Conservation (phyloP, 2,113 vertebrate species). For the Manacus vitellinus region DNA sequence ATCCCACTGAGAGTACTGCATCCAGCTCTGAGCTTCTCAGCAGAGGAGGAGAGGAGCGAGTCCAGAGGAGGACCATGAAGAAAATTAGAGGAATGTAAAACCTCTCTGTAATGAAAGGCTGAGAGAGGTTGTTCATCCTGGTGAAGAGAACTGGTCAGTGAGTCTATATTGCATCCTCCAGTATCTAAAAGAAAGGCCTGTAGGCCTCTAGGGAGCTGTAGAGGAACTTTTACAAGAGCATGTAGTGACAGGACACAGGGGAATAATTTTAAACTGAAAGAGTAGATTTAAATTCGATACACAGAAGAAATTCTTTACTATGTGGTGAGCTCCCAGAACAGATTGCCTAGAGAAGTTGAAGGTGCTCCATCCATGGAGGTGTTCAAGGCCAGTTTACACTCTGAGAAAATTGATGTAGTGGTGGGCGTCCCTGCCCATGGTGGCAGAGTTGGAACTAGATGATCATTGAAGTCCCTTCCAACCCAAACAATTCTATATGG, state of each 20-base stretch:
- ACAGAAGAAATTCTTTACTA: neutral
- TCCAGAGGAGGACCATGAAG: neutral
- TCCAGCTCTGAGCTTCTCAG: neutral
- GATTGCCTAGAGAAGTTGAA: neutral
- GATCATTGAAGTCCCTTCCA: neutral
- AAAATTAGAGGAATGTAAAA: neutral
- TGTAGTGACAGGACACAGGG: neutral
- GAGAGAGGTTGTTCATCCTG: neutral
- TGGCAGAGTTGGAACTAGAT: neutral
- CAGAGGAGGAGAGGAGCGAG: neutral
- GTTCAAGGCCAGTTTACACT: neutral
- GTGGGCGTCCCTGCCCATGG: neutral
- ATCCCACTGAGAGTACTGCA: neutral
- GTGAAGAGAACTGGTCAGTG: neutral
- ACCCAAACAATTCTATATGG: neutral
- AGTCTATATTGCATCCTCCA: neutral
- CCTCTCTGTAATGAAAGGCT: neutral
- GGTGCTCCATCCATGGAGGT: neutral
- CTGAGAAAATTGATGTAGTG: neutral
- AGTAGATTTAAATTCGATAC: neutral
- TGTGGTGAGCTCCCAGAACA: neutral
- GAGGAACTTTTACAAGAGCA: neutral
- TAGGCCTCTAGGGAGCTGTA: neutral
- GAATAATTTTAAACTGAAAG: neutral
- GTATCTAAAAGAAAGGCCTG: neutral